Evolutionary conservation across 2,113 vertebrate genomes (phyloP), one percentile per base, ranked within the genome.

Genomic region (Noturus placidus): DNA sequence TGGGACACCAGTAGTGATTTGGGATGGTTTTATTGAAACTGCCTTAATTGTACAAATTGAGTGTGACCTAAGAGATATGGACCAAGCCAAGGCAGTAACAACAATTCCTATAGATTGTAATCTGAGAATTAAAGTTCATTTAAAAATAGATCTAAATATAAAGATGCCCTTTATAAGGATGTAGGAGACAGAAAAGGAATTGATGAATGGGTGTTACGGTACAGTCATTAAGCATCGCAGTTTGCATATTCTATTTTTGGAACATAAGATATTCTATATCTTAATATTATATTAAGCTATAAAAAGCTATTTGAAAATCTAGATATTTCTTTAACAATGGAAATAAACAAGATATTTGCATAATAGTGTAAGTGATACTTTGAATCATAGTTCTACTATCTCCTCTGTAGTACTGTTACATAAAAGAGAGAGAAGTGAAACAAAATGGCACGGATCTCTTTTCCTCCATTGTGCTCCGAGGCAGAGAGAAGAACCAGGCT

Each of bases 401-500:
- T 50, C 25, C 35, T 59, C 22, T 6, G 33, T 25, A 30, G 61
- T 33, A 63, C 42, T 63, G 46, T 61, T 57, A 57, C 54, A n/a
- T 70, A 74, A 83, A 83, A 54, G 20, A 65, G 27, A 67, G 11
- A 78, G 56, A 83, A 35, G 57, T 1, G 17, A 63, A 72, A 74
- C 17, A 70, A 83, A 65, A 79, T 65, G 42, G 22, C 13, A 52
- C 33, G 5, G 72, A 84, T 69, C 59, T 69, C 52, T 56, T n/a
- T 35, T 30, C 5, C 76, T 56, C 50, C 77, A 79, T 79, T 78
- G 38, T 84, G 54, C 81, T 35, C 3, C 7, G 50, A 78, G 82
- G 63, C 63, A 61, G 52, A 35, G 65, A 70, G 38, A 42, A 59
- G n/a, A 59, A 88, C 82, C 82, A 84, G 72, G 46, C 56, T 80